Evolutionary conservation across 2,797 vertebrate species (phyloP), one percentile per base, ranked within the genome.

Genomic region (Vespertilio murinus): DNA sequence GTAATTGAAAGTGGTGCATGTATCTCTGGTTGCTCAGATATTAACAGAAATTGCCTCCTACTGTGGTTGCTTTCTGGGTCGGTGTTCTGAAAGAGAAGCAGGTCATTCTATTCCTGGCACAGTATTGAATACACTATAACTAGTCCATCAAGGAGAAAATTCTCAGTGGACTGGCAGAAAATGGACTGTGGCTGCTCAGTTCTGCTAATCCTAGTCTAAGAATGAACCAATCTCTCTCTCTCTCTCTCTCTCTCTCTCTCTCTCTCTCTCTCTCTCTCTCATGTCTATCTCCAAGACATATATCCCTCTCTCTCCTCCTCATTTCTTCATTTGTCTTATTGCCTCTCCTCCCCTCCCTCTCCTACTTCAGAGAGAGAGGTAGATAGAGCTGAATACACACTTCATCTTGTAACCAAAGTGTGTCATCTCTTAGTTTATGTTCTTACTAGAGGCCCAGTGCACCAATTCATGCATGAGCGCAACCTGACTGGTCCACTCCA

Each of bases 1-100:
- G 91, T 94, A 95, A 96, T 93, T 96, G 95, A 96, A 96, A 96
- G 67, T 65, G n/a, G 87, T 65, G 42, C 77, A 82, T 93, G 91
- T 81, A 38, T 73, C 67, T 80, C 56, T 71, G 71, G 52, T 74
- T 96, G 94, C 89, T 95, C 73, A 28, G 88, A 79, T 94, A 88
- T 95, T 91, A 94, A 84, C 8, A 0, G 94, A 96, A 96, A 97
- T 96, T 95, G 81, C 87, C 89, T 91, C 94, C 96, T 94, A 54
- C 64, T 47, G 64, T 3, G 20, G 71, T 70, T 91, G 75, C 65
- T 94, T 95, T 96, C 89, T 64, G 86, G 81, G 33, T 96, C 89
- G 28, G 38, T 59, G 84, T 74, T 84, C 74, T 84, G 71, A 79
- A 90, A 86, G 38, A 84, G 28, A 95, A 89, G 64, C 70, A 78